Percentiles rank a stretch among this genome's conserved stretches.
Conservation (phyloP, 2,888 invertebrate species). For the Ryuthela nishihirai region DNA sequence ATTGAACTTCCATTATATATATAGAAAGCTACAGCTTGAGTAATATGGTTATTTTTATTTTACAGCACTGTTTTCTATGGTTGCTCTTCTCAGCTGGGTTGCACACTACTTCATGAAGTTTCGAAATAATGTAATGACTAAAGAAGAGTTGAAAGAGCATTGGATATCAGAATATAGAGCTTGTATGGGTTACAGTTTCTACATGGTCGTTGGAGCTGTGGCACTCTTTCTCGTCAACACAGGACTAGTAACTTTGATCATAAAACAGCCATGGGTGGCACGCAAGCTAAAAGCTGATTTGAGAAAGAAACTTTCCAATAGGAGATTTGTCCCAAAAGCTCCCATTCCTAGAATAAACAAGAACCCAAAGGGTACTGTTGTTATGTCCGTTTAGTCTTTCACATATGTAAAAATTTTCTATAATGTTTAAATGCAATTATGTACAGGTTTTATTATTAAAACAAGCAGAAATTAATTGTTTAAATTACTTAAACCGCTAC, state of each 20-base stretch:
- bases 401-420: too few relatives aligned
- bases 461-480: too few relatives aligned
- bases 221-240: slow-evolving; percentile 68
- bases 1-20: too few relatives aligned
- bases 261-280: slow-evolving; percentile 60
- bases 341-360: slow-evolving; percentile 20
- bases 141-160: slow-evolving; percentile 69
- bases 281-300: slow-evolving; percentile 64
- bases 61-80: slow-evolving; percentile 68
- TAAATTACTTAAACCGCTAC: too few relatives aligned
- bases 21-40: too few relatives aligned
- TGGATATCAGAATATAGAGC: slow-evolving; percentile 82
- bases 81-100: slow-evolving; percentile 75
- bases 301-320: slow-evolving; percentile 46
- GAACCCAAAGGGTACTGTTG: too few relatives aligned
- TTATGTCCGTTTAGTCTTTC: too few relatives aligned
- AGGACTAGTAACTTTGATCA: slow-evolving; percentile 68
- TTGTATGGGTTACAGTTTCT: slow-evolving; percentile 81
- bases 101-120: slow-evolving; percentile 76
- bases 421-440: too few relatives aligned
- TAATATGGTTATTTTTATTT: too few relatives aligned
- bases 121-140: slow-evolving; percentile 74
- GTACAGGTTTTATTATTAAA: too few relatives aligned
- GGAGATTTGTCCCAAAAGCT: slow-evolving; percentile 10
- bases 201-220: slow-evolving; percentile 71